A percentile compares a stretch with the other conserved stretches of the same genome.
Conservation (phyloP, 2,113 vertebrate genomes). For the Stigmatopora nigra region DNA sequence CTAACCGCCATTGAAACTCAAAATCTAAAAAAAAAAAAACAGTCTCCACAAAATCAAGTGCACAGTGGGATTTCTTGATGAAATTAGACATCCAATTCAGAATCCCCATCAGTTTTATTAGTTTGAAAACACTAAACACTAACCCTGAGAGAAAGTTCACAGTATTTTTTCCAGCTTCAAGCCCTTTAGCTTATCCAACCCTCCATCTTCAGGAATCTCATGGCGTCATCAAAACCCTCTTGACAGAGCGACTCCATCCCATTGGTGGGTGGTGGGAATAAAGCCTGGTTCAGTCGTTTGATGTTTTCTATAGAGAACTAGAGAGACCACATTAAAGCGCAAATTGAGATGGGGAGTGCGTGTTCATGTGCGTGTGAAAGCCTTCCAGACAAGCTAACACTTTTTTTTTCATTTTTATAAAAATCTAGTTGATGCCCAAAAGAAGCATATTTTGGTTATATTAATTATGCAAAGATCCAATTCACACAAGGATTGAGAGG, state of each 20-base stretch:
- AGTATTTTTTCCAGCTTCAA: neutral
- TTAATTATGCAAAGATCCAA: no score
- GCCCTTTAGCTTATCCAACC: slow-evolving; percentile 68
- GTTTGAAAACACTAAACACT: neutral
- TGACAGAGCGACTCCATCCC: slow-evolving; percentile 67
- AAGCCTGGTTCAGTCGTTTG: slow-evolving; percentile 70
- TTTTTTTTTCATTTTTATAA: no score
- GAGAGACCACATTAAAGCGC: slow-evolving; percentile 5
- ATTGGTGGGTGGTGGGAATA: slow-evolving; percentile 75
- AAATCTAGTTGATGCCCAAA: no score
- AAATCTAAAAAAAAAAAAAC: neutral
- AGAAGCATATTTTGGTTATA: no score
- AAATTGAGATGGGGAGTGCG: neutral
- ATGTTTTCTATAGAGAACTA: slow-evolving; percentile 82
- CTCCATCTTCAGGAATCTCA: slow-evolving; percentile 75
- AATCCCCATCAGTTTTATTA: neutral
- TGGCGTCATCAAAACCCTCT: slow-evolving; percentile 74
- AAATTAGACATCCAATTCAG: neutral
- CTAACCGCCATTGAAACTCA: neutral
- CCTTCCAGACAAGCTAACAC: neutral
- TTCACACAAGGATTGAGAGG: no score
- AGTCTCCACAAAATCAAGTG: neutral
- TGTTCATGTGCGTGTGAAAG: neutral
- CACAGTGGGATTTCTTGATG: neutral
- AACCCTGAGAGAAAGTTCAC: neutral